These are phyloP conservation scores for Zonotrichia leucophrys DNA, from an alignment of 2,113 vertebrate genomes.

Conservation along the genomic window DNA sequence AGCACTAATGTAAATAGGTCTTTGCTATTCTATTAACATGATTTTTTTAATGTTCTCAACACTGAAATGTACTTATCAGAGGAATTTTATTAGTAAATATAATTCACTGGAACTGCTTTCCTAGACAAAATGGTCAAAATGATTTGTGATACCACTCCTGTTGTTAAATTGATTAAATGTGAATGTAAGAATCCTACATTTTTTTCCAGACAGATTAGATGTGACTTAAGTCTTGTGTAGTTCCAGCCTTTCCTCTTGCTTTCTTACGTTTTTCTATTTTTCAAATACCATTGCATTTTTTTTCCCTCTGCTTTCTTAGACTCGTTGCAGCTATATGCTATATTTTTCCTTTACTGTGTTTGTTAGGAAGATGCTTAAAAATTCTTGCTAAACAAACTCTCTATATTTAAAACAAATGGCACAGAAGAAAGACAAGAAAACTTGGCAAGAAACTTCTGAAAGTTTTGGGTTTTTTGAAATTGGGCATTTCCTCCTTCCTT, in stretches of 20 bases:
- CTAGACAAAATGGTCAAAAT: conserved; percentile 5
- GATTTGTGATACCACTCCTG: not conserved
- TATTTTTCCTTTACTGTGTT: not conserved
- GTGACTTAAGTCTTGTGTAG: not conserved
- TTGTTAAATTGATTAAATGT: conserved; percentile 21
- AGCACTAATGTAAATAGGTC: not conserved
- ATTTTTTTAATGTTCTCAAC: not conserved
- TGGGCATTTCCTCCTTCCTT: not conserved
- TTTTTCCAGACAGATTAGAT: conserved; percentile 4
- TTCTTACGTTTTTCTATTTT: not conserved
- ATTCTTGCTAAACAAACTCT: not conserved
- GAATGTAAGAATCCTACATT: not conserved
- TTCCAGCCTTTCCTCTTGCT: not conserved
- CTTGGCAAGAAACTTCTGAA: not conserved
- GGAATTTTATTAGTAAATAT: conserved; percentile 29
- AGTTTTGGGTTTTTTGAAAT: not conserved
- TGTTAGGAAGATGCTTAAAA: not conserved
- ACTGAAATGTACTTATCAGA: conserved; percentile 1
- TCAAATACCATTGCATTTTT: not conserved
- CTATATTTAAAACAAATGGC: not conserved
- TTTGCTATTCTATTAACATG: not conserved
- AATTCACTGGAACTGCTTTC: not conserved
- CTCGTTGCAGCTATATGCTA: not conserved
- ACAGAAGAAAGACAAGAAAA: not conserved
- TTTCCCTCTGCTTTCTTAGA: not conserved